These are phyloP conservation scores for Rhamphomyia laevipes DNA, from an alignment of 2,888 invertebrate species.

Conservation along the genomic window DNA sequence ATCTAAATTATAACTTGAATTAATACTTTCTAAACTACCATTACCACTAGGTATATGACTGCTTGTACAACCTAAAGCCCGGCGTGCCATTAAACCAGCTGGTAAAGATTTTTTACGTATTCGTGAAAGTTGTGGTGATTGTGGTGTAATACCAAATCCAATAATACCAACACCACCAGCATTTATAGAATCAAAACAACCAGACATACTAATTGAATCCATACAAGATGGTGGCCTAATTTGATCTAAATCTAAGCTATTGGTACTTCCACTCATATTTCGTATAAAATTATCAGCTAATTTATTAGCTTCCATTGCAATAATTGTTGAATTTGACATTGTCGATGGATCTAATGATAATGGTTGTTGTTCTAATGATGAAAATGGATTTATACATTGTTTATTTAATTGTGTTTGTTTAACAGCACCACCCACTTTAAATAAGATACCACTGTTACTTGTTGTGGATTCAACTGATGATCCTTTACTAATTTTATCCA, in stretches of 20 bases:
- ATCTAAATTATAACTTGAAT: constrained; percentile 55
- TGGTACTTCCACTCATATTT: constrained; percentile 42
- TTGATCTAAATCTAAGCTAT: constrained; percentile 59
- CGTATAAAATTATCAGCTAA: constrained; percentile 45
- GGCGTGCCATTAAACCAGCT: constrained; percentile 53
- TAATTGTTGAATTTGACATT: constrained; percentile 57
- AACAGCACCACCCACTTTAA: constrained; percentile 32
- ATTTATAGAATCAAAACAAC: constrained; percentile 39
- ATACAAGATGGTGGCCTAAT: constrained; percentile 67
- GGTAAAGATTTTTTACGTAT: constrained; percentile 59
- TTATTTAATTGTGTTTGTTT: constrained; percentile 20
- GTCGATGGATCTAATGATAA: constrained; percentile 45
- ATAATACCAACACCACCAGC: background rate
- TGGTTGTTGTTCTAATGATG: constrained; percentile 16
- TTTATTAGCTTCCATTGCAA: constrained; percentile 64
- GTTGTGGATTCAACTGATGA: constrained; percentile 2
- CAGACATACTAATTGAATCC: constrained; percentile 49
- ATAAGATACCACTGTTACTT: constrained; percentile 21
- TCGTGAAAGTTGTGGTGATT: constrained; percentile 30
- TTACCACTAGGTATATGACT: constrained; percentile 32
- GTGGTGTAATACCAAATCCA: constrained; percentile 7
- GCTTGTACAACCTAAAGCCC: constrained; percentile 50
- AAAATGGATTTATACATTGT: constrained; percentile 13
- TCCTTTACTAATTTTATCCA: constrained; percentile 3
- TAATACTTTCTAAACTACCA: constrained; percentile 52